phyloP scores from a whole-genome alignment of 2,797 vertebrate genomes.

The Todus mexicanus region DNA sequence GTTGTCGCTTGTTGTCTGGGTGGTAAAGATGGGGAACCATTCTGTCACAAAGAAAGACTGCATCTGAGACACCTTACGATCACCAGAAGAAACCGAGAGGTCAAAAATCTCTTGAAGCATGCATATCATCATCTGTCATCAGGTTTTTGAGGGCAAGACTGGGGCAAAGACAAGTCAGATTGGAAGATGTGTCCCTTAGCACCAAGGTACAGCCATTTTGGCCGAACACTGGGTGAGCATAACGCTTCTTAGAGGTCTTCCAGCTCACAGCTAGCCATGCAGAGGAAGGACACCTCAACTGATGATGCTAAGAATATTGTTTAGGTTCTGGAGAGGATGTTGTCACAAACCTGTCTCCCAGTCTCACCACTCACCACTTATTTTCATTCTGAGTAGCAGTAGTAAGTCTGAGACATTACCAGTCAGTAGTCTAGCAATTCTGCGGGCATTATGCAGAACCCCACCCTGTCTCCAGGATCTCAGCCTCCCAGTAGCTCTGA shows the following conservation, averaged over 20 bases:
- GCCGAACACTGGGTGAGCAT: fast-evolving
- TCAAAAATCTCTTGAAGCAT: not conserved
- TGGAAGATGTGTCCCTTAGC: not conserved
- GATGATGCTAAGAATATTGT: slow-evolving; percentile 26
- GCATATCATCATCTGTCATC: not conserved
- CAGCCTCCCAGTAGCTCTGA: not conserved
- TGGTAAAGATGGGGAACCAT: not conserved
- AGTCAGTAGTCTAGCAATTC: slow-evolving; percentile 23
- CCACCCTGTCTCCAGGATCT: slow-evolving; percentile 11
- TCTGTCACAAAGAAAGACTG: not conserved
- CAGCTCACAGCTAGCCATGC: not conserved
- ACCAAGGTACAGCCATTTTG: not conserved
- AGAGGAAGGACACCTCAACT: not conserved
- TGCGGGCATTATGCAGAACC: not conserved
- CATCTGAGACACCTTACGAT: not conserved
- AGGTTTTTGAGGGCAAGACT: not conserved
- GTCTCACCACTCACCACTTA: slow-evolving; percentile 23
- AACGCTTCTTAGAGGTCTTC: not conserved
- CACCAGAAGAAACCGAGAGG: not conserved
- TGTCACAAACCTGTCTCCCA: not conserved
- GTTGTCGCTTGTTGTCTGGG: not conserved
- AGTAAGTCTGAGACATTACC: not conserved
- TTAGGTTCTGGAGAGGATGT: slow-evolving; percentile 56
- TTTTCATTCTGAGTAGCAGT: slow-evolving; percentile 39
- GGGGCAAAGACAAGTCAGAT: not conserved